Base-by-base conservation (phyloP, 1,140 invertebrate genomes). In the Drosophila arizonae region DNA sequence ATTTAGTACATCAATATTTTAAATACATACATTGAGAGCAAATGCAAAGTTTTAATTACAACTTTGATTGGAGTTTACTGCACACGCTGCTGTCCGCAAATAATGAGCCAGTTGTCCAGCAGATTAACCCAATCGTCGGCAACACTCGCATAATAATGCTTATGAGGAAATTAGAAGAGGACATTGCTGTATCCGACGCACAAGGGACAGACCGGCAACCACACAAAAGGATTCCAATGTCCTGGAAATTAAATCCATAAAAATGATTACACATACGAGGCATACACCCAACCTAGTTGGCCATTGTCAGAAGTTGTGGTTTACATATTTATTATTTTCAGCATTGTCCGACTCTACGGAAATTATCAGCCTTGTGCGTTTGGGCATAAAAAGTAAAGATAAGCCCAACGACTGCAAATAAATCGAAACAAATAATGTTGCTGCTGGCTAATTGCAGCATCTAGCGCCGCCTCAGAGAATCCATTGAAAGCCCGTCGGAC, bases 181-280 rank as follows among this genome's bases (percentile, higher is more conserved):
- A 89, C 81, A 89, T 89, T 89, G 85, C 86, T 90, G 85, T 84
- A 76, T 88, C 85, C 85, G 84, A 84, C 17, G 41, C 36, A 65
- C 56, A 74, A 81, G 60, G 50, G 60, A 74, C 11, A 6, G n/a
- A n/a, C 24, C 21, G 56, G 41, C 51, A 68, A 68, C 68, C 69
- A 55, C 72, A 72, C 62, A 72, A 73, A 77, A 46, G 67, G 64
- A 73, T 46, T 46, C 43, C 43, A 46, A 71, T 77, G 80, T 85
- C 84, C 81, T 85, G 75, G 61, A 86, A 82, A 90, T 90, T 86
- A 90, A 88, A 90, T 90, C 62, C 72, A 89, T 82, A 90, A 82
- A 89, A 86, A 84, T 82, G 39, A 73, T 79, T 74, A 57, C 67
- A 46, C 30, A 9, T 50, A 26, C 26, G n/a, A 54, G 8, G 26